A percentile compares a stretch with the other conserved stretches of the same genome.
Conservation (phyloP, 2,888 invertebrate genomes). For the Drosophila helvetica region DNA sequence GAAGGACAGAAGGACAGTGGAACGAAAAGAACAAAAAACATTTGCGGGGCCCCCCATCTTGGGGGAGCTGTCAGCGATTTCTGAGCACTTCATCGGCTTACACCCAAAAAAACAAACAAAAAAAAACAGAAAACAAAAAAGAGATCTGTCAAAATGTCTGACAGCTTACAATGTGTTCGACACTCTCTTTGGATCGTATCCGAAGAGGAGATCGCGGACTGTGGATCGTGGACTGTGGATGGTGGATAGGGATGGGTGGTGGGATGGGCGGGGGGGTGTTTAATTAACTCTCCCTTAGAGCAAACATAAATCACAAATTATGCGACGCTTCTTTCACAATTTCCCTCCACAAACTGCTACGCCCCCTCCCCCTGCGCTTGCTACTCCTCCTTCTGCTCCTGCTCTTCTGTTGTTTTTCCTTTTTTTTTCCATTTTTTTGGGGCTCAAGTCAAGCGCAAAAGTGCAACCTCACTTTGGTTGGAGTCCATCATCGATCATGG, state of each 20-base stretch:
- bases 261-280: constrained; percentile 47
- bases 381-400: background rate
- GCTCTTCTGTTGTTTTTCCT: background rate
- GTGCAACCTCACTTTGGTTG: constrained; percentile 60
- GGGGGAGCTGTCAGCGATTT: constrained; percentile 46
- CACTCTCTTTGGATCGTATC: constrained; percentile 1
- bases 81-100: constrained; percentile 61
- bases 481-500: constrained; percentile 62
- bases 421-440: too few species aligned
- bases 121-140: constrained; percentile 35
- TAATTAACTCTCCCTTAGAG: constrained; percentile 57
- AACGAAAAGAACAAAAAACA: background rate
- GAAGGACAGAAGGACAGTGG: too few species aligned
- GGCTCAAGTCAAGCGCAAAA: constrained; percentile 56
- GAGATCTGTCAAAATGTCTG: constrained; percentile 69
- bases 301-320: constrained; percentile 69
- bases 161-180: constrained; percentile 66
- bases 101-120: too few species aligned
- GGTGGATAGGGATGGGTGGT: background rate
- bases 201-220: background rate
- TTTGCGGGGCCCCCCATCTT: background rate
- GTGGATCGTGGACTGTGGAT: background rate
- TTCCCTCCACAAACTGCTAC: too few species aligned
- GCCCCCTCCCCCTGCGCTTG: too few species aligned
- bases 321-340: constrained; percentile 42